A percentile compares a stretch with the other conserved stretches of the same genome.
These are phyloP conservation scores for Xiphorhynchus erythropygius DNA, from an alignment of 2,797 vertebrate genomes.

Conservation along the genomic window DNA sequence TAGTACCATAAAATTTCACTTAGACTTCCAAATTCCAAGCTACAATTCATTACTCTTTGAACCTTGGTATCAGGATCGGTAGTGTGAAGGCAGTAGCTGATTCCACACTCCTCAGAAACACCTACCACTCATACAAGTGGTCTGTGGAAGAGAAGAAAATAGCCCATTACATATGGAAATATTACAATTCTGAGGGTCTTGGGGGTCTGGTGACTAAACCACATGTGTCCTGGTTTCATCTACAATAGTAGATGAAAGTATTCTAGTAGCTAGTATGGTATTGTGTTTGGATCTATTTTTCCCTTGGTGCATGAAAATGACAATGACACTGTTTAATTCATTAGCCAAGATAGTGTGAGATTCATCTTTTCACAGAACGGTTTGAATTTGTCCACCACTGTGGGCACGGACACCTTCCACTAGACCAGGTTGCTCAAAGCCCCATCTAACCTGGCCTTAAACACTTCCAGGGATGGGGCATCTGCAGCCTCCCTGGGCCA, in stretches of 20 bases:
- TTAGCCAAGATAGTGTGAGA: background rate
- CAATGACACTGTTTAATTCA: background rate
- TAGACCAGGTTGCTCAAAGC: background rate
- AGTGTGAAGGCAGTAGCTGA: background rate
- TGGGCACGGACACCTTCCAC: background rate
- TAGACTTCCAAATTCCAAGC: background rate
- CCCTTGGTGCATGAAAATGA: background rate
- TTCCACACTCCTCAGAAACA: background rate
- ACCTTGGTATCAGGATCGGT: background rate
- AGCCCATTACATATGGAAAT: background rate
- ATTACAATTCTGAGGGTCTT: background rate
- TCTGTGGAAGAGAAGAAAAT: background rate
- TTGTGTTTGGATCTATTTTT: background rate
- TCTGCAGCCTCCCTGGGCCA: background rate
- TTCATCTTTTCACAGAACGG: background rate
- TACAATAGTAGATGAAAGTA: background rate
- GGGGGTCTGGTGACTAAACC: background rate
- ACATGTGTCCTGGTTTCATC: background rate
- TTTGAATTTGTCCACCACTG: background rate
- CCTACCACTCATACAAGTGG: background rate
- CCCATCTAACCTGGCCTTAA: background rate
- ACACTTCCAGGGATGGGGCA: background rate
- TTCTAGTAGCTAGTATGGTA: background rate
- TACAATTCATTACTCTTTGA: fast-evolving
- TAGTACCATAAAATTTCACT: background rate